Evolutionary conservation across 2,797 vertebrate genomes (phyloP).

Genomic region (Enteromius argenteus): DNA sequence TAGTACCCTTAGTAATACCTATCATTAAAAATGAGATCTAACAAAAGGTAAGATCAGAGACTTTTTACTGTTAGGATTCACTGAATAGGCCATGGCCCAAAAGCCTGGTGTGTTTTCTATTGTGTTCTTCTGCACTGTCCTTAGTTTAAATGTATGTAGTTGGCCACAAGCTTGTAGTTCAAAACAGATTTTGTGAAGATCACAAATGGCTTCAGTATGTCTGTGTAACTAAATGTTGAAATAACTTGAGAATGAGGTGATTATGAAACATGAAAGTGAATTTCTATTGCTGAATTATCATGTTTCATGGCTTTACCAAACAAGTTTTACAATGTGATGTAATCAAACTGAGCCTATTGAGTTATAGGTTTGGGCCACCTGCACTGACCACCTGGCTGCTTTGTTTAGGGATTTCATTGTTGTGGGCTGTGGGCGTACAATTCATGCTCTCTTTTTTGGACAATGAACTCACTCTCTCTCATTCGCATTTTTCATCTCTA

Average conservation of each 20-base stretch:
- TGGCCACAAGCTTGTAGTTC: constrained; percentile 42
- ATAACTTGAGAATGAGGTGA: constrained; percentile 38
- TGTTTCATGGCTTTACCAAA: constrained; percentile 45
- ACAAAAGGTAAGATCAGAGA: constrained; percentile 35
- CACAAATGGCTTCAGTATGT: constrained; percentile 42
- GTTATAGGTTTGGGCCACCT: constrained; percentile 65
- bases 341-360: constrained; percentile 64
- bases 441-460: constrained; percentile 47
- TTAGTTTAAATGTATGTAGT: constrained; percentile 28
- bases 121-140: constrained; percentile 25
- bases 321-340: constrained; percentile 67
- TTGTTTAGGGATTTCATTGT: constrained; percentile 65
- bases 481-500: constrained; percentile 30
- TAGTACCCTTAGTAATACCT: background rate
- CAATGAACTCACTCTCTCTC: constrained; percentile 46
- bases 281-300: constrained; percentile 21
- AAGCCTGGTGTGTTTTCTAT: constrained; percentile 20
- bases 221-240: constrained; percentile 43
- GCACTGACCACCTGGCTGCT: constrained; percentile 75
- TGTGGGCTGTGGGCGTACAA: constrained; percentile 41
- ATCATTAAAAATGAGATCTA: background rate
- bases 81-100: constrained; percentile 13
- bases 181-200: constrained; percentile 51
- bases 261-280: constrained; percentile 40
- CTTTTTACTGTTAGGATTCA: background rate